Conservation (phyloP, 1,140 invertebrate species). For the Teleopsis dalmanni region DNA sequence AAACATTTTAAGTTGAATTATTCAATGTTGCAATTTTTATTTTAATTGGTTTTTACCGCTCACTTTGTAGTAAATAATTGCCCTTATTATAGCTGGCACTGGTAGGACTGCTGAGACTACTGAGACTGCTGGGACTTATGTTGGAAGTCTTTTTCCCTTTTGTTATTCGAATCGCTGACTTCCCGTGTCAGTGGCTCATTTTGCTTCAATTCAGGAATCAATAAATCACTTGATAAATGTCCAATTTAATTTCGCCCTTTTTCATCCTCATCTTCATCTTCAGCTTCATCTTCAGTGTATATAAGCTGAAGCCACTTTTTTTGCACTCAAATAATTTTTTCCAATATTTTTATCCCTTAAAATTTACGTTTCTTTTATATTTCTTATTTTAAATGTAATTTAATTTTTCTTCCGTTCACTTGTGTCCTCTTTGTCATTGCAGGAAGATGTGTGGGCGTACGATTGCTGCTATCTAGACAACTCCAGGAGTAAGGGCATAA, state of each 20-base stretch:
- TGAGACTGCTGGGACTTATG: too few species aligned
- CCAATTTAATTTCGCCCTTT: slow-evolving; percentile 44
- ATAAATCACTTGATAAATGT: slow-evolving; percentile 42
- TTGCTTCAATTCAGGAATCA: slow-evolving; percentile 4
- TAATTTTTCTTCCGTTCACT: slow-evolving; percentile 32
- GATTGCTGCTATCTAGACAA: too few species aligned
- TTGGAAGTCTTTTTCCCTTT: too few species aligned
- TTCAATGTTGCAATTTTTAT: too few species aligned
- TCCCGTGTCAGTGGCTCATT: neutral
- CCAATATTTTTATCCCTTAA: slow-evolving; percentile 12
- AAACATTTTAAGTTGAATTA: too few species aligned
- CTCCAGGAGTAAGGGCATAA: too few species aligned
- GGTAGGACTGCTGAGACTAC: too few species aligned
- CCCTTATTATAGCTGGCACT: too few species aligned
- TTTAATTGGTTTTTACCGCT: too few species aligned
- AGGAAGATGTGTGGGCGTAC: too few species aligned
- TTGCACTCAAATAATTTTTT: neutral
- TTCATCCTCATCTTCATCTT: too few species aligned
- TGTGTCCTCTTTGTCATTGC: slow-evolving; percentile 18
- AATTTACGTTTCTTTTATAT: slow-evolving; percentile 17
- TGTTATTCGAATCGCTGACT: neutral
- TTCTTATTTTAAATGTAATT: slow-evolving; percentile 37
- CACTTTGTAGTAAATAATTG: too few species aligned
- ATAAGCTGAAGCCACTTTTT: neutral
- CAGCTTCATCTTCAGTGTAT: slow-evolving; percentile 17